Evolutionary conservation across 2,888 invertebrate species (phyloP).

Genomic region (Agrenia bidenticulata): DNA sequence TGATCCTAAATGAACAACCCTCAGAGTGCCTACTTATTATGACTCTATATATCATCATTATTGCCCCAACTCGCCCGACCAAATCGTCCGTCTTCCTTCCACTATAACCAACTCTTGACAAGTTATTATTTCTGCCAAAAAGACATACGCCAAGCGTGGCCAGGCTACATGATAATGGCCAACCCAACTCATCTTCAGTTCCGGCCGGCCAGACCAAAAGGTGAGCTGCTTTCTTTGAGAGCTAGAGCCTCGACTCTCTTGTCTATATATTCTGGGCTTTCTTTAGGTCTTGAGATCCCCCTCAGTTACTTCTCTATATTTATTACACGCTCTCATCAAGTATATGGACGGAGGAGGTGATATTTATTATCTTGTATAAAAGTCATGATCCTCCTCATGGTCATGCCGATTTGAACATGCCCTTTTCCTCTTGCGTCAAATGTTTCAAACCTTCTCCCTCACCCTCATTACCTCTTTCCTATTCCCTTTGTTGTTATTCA

Average conservation of each 20-base stretch:
- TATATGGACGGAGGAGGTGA: no score
- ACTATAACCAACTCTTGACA: not conserved
- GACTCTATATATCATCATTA: no score
- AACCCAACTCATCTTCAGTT: constrained; percentile 3
- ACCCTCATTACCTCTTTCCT: not conserved
- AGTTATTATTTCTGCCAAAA: constrained; percentile 27
- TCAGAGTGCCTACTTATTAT: no score
- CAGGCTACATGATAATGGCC: not conserved
- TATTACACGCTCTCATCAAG: no score
- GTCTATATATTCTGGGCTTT: no score
- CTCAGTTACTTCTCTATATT: no score
- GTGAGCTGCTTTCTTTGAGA: not conserved
- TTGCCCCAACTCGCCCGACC: no score
- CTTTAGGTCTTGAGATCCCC: no score
- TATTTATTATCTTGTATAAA: constrained; percentile 30
- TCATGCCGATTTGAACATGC: constrained; percentile 40
- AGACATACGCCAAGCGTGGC: constrained; percentile 52
- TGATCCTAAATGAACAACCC: no score
- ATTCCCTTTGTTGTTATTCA: not conserved
- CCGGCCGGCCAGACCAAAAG: constrained; percentile 4
- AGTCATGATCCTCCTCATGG: constrained; percentile 25
- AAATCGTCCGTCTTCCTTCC: no score
- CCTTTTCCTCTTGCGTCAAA: constrained; percentile 11
- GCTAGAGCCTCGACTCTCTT: no score
- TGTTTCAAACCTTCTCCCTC: not conserved